Evolutionary conservation across 2,113 vertebrate species (phyloP), one percentile per base, ranked within the genome.

Genomic region (Origma solitaria): DNA sequence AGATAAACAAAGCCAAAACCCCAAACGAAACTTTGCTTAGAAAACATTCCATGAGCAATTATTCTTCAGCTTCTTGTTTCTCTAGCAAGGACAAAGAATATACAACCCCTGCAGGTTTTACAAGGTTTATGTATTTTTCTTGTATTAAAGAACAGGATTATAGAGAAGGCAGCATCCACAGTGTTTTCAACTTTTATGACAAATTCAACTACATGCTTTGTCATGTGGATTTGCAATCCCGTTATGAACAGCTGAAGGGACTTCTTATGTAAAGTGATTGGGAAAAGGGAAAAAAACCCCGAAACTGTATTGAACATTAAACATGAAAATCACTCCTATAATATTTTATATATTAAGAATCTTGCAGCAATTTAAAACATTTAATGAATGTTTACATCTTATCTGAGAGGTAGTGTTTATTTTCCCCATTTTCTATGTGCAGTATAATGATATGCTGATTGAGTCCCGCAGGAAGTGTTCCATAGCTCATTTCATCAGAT

Each of bases 71-170:
- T 56, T 84, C 38, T 61, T 76, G 10, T 47, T 85, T 82, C 44
- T 69, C 19, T 35, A 61, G 66, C 11, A 71, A 79, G 53, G 28
- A 56, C 30, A 71, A 82, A 73, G 56, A 79, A 75, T 71, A 82
- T 49, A 31, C 19, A 82, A 37, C 40, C 57, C 49, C 73, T 84
- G 15, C 35, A 89, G 66, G 38, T 31, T 92, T 91, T 87, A 89
- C 23, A 60, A 92, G 73, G 56, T 87, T 95, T 86, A 71, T 53
- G 21, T 64, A 60, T 90, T 88, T 93, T 90, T 69, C 90, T 82
- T 65, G n/a, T 82, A 75, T 93, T 78, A 94, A 51, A 53, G 37
- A 89, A 91, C 25, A 79, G 61, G 86, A 84, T 92, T 88, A 88
- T 10, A 35, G 28, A 75, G 35, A 72, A 84, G 49, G 25, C 57